A percentile compares a stretch with the other conserved stretches of the same genome.
phyloP scores from a whole-genome alignment of 2,797 vertebrate genomes.

The Diplodus puntazzo region DNA sequence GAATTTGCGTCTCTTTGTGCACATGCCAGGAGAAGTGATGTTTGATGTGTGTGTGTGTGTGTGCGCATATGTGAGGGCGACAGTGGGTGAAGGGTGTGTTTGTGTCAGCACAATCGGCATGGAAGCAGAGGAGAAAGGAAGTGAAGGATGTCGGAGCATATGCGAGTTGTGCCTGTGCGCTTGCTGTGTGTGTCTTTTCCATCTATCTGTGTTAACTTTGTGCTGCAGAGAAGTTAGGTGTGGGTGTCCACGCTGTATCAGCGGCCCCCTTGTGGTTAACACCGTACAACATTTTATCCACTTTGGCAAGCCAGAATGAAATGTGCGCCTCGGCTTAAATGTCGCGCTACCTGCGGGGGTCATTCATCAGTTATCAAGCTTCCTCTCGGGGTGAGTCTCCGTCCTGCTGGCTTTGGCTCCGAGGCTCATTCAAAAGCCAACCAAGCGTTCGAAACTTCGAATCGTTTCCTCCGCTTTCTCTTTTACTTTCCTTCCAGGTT shows the following conservation, averaged over 20 bases:
- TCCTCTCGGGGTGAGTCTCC: slow-evolving; percentile 14
- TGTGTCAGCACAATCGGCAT: slow-evolving; percentile 62
- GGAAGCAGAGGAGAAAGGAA: slow-evolving; percentile 49
- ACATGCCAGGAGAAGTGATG: slow-evolving; percentile 56
- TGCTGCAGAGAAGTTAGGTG: slow-evolving; percentile 1
- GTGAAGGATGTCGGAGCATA: slow-evolving; percentile 55
- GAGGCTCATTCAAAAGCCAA: slow-evolving; percentile 27
- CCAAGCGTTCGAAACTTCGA: slow-evolving; percentile 31
- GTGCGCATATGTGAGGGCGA: slow-evolving; percentile 57
- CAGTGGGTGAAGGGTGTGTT: slow-evolving; percentile 62
- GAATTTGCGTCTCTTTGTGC: slow-evolving; percentile 59
- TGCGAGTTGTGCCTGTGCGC: slow-evolving; percentile 12
- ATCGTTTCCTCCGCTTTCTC: slow-evolving; percentile 5
- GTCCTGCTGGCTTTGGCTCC: slow-evolving; percentile 25
- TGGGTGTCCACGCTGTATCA: slow-evolving; percentile 12
- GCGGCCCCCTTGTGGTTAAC: slow-evolving; percentile 63
- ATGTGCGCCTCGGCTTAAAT: slow-evolving; percentile 15
- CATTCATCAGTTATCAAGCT: slow-evolving; percentile 33
- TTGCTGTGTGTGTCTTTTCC: slow-evolving; percentile 15
- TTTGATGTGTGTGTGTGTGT: slow-evolving; percentile 59
- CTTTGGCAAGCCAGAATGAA: slow-evolving; percentile 29
- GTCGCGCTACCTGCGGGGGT: slow-evolving; percentile 32
- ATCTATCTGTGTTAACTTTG: slow-evolving; percentile 4
- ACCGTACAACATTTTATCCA: slow-evolving; percentile 22
- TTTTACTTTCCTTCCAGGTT: slow-evolving; percentile 58